A percentile compares a stretch with the other conserved stretches of the same genome.
phyloP scores from a whole-genome alignment of 2,113 vertebrate genomes.

The Callocephalon fimbriatum region DNA sequence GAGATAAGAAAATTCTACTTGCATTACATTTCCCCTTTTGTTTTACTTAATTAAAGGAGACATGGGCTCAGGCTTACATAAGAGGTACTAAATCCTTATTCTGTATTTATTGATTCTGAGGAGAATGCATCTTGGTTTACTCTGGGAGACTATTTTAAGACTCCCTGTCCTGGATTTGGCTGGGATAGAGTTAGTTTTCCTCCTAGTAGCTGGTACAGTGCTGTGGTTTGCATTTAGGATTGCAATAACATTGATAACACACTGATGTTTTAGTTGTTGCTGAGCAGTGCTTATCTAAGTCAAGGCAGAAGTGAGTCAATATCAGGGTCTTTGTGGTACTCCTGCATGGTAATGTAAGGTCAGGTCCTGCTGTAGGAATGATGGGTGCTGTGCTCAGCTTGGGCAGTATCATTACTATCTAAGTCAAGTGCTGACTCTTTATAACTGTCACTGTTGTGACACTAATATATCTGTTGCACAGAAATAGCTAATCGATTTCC shows the following conservation, averaged over 20 bases:
- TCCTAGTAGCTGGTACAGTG: background rate
- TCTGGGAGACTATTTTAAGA: background rate
- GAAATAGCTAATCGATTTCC: background rate
- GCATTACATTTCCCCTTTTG: background rate
- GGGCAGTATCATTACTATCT: background rate
- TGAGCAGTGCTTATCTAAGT: background rate
- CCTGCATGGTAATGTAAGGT: background rate
- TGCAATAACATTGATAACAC: background rate
- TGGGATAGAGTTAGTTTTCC: background rate
- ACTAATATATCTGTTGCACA: background rate
- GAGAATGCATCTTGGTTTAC: background rate
- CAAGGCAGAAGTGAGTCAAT: background rate
- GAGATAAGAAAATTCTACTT: background rate
- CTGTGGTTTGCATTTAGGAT: background rate
- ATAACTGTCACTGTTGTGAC: background rate
- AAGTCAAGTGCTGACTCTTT: background rate
- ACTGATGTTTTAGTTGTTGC: background rate
- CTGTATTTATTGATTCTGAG: background rate
- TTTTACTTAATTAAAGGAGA: background rate
- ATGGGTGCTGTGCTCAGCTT: fast-evolving
- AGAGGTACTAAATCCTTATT: background rate
- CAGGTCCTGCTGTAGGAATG: background rate
- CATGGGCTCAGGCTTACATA: background rate
- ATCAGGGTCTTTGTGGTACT: background rate
- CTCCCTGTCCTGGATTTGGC: background rate